A percentile compares a stretch with the other conserved stretches of the same genome.
phyloP scores from a whole-genome alignment of 2,113 vertebrate genomes.

The Petroica traversi region DNA sequence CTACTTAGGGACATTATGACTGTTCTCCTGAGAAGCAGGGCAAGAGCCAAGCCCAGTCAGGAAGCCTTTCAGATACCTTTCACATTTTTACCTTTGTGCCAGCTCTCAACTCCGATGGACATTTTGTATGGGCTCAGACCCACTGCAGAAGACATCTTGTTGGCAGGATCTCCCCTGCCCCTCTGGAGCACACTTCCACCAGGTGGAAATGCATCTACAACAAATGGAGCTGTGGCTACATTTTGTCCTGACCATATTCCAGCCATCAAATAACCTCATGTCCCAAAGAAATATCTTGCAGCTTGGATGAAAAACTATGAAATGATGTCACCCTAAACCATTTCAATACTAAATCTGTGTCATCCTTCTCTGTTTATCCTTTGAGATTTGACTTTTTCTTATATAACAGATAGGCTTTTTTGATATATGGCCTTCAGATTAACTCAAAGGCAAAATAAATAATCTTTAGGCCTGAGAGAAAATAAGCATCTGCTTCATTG shows the following conservation, averaged over 20 bases:
- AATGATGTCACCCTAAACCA: not conserved
- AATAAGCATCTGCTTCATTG: conserved; percentile 38
- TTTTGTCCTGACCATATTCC: not conserved
- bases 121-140: not conserved
- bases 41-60: not conserved
- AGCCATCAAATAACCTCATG: not conserved
- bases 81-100: not conserved
- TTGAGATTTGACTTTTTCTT: conserved; percentile 4
- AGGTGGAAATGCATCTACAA: not conserved
- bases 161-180: not conserved
- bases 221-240: rapidly evolving
- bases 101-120: not conserved
- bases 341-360: not conserved
- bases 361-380: not conserved
- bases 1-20: not conserved
- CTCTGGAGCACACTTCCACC: not conserved
- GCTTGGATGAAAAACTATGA: not conserved
- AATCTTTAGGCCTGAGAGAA: conserved; percentile 15
- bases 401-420: not conserved
- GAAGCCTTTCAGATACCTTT: not conserved
- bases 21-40: not conserved
- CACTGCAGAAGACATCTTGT: not conserved
- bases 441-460: conserved; percentile 47
- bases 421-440: conserved; percentile 39
- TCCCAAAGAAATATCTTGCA: not conserved